Base-by-base conservation (phyloP, 1,140 invertebrate genomes). In the Tyrophagus putrescentiae region DNA sequence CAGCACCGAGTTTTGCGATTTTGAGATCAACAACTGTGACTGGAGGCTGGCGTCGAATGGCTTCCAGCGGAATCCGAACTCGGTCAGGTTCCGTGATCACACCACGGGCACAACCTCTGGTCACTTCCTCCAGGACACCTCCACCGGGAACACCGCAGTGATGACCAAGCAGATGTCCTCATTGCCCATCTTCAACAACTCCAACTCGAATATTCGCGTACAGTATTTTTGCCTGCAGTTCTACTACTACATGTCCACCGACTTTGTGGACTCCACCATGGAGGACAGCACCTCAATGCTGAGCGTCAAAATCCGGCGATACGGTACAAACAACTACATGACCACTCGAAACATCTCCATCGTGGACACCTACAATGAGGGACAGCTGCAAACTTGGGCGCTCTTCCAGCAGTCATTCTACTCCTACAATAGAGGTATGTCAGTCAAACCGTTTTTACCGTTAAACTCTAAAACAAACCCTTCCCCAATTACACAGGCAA, bases 1-100 rank as follows among this genome's bases (percentile, higher is more conserved):
- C 9, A 54, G 13, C 27, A 1, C 1, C 13, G 52, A 54, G 39
- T 54, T 27, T 33, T 54, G 52, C 39, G 52, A 54, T 31, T 31
- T 54, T 11, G 52, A 54, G 39, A 13, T 32, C n/a, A 54, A 54
- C 27, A 3, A 29, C 21, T 54, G 52, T 33, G 52, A 54, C 39
- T 54, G 52, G 52, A 11, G 39, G 3, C 4, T 54, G 4, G 21
- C n/a, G 3, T 16, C n/a, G 3, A 31, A 54, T 27, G 27, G 25
- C 25, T 27, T n/a, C n/a, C 3, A 16, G 3, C 27, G n/a, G 23
- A 13, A 16, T 27, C 13, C 2, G 11, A 25, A 34, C 25, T 31
- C 7, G 3, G 4, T 21, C 27, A 42, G 18, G 25, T 21, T 11
- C 1, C 11, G 2, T 54, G 52, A 54, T 33, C 52, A 54, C 27